Evolutionary conservation across 30 jellyfish, hydroid and myxozoan genomes (phyloP).

Genomic region (Catostylus mosaicus): DNA sequence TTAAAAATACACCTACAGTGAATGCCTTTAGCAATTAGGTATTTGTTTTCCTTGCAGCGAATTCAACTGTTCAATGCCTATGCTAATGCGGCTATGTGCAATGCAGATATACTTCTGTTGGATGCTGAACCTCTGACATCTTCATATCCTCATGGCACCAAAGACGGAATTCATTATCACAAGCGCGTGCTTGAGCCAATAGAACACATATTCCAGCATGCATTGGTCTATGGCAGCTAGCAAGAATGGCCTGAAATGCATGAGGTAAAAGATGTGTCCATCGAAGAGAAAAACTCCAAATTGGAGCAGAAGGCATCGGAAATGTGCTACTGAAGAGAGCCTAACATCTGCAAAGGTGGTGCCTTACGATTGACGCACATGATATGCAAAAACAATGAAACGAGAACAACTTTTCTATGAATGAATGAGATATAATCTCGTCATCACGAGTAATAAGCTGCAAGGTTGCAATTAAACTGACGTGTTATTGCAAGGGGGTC

Average conservation of each 20-base stretch:
- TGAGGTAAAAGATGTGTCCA: background rate
- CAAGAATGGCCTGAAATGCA: no score
- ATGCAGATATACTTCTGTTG: constrained; percentile 72
- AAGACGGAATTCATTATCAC: constrained; percentile 94
- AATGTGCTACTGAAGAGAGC: background rate
- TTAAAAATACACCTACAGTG: no score
- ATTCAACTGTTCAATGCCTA: constrained; percentile 94
- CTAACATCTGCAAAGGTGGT: no score
- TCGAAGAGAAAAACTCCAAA: background rate
- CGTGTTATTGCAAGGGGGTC: no score
- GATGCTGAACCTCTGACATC: constrained; percentile 94
- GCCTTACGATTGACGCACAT: no score
- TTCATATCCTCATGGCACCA: constrained; percentile 93
- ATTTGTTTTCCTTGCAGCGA: constrained; percentile 58
- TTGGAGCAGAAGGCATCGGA: background rate
- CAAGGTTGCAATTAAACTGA: no score
- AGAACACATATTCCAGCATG: constrained; percentile 73
- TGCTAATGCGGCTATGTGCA: constrained; percentile 98
- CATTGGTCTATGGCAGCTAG: constrained; percentile 60
- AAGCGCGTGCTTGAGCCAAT: constrained; percentile 67
- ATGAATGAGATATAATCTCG: no score
- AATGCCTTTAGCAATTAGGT: no score
- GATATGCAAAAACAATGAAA: no score
- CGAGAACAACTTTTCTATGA: no score
- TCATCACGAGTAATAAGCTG: no score